phyloP scores from a whole-genome alignment of 2,797 vertebrate genomes.

The Rhinogobio ventralis region DNA sequence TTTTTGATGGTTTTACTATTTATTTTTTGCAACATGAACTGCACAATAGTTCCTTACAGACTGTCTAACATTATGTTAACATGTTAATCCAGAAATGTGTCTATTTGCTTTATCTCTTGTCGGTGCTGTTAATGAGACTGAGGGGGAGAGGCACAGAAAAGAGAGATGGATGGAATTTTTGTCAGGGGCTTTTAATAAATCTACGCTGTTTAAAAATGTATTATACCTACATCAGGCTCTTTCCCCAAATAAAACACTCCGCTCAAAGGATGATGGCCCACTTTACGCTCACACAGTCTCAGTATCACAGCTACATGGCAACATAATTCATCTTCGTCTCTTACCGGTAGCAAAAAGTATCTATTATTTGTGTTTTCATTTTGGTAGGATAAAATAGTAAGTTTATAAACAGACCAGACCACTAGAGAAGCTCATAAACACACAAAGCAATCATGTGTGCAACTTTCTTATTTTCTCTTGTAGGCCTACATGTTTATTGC shows the following conservation, averaged over 20 bases:
- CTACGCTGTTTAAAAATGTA: slow-evolving; percentile 52
- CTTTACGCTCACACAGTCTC: slow-evolving; percentile 26
- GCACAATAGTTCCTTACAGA: neutral
- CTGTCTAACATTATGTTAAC: neutral
- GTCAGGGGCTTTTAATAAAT: slow-evolving; percentile 38
- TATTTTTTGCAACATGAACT: neutral
- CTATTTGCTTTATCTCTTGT: neutral
- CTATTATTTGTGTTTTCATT: neutral
- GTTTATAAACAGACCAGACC: neutral
- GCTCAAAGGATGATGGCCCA: slow-evolving; percentile 27
- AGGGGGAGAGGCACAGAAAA: neutral
- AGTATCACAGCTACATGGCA: neutral
- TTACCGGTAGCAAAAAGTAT: neutral
- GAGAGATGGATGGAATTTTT: slow-evolving; percentile 10
- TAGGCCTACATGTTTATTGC: neutral
- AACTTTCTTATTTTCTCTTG: neutral
- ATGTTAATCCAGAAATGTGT: neutral
- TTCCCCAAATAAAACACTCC: slow-evolving; percentile 42
- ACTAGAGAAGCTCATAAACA: neutral
- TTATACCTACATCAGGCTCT: slow-evolving; percentile 43
- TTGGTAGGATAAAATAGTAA: neutral
- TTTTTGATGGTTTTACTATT: neutral
- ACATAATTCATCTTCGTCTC: slow-evolving; percentile 1
- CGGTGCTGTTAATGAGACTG: neutral
- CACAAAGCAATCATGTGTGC: neutral